Percentiles rank a stretch among this genome's conserved stretches.
Conservation (phyloP, 1,140 invertebrate species). For the Acyrthosiphon pisum region DNA sequence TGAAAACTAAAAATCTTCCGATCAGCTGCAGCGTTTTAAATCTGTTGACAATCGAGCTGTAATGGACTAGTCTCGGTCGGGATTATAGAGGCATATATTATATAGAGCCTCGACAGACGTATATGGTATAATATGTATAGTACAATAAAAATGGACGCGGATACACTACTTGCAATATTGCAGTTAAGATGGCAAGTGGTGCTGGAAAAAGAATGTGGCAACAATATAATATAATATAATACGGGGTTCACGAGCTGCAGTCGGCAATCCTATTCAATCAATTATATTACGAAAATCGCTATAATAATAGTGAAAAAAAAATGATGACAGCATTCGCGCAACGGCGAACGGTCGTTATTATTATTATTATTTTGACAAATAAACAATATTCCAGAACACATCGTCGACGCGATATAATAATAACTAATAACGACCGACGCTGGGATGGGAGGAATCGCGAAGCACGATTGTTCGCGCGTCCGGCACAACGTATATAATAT, state of each 20-base stretch:
- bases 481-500: background rate
- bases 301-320: background rate
- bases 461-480: background rate
- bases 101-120: background rate
- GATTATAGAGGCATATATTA: background rate
- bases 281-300: slow-evolving; percentile 43
- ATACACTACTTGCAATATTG: background rate
- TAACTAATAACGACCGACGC: background rate
- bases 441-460: background rate
- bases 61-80: background rate
- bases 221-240: background rate
- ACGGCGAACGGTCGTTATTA: background rate
- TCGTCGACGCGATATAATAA: background rate
- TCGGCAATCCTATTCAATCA: slow-evolving; percentile 40
- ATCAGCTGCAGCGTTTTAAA: background rate
- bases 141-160: background rate
- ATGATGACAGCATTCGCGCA: slow-evolving; percentile 5
- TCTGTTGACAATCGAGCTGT: background rate
- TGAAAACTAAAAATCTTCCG: background rate
- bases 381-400: slow-evolving; percentile 13
- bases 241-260: background rate
- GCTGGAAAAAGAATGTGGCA: background rate
- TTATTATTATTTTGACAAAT: slow-evolving; percentile 34
- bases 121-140: background rate
- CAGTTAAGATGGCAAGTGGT: background rate